phyloP scores from a whole-genome alignment of 2,113 vertebrate genomes.

The Albula goreensis region DNA sequence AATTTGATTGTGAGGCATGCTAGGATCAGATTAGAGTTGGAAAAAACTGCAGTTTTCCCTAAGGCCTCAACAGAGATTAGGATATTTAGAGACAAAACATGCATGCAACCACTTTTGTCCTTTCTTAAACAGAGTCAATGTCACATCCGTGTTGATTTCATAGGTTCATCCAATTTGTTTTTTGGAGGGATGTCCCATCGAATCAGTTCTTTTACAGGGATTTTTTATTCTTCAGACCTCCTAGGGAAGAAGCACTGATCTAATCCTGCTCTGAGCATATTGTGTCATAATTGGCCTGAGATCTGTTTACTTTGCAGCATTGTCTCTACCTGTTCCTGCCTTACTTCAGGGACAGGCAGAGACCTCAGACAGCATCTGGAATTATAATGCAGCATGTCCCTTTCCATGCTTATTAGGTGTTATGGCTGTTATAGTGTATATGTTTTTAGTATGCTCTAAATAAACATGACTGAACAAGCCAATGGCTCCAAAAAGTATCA shows the following conservation, averaged over 20 bases:
- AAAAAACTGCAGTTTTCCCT: not conserved
- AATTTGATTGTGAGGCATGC: not conserved
- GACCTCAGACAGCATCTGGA: not conserved
- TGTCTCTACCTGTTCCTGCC: not conserved
- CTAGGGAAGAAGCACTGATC: not conserved
- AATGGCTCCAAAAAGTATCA: not conserved
- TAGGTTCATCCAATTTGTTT: not conserved
- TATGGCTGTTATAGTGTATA: not conserved
- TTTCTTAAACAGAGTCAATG: not conserved
- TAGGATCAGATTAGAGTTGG: not conserved
- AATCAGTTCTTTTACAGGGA: not conserved
- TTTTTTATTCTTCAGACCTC: not conserved
- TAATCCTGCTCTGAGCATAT: not conserved
- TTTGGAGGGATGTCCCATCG: not conserved
- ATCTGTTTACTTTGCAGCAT: not conserved
- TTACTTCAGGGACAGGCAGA: not conserved
- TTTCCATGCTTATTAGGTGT: not conserved
- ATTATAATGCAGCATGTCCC: not conserved
- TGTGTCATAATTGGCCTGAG: not conserved
- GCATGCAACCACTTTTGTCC: not conserved
- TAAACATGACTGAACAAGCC: not conserved
- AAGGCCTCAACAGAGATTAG: not conserved
- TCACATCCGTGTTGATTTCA: not conserved
- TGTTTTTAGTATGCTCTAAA: not conserved
- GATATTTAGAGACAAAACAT: slow-evolving; percentile 1